Conservation (phyloP, 2,113 vertebrate genomes). For the Lipophrys pholis region DNA sequence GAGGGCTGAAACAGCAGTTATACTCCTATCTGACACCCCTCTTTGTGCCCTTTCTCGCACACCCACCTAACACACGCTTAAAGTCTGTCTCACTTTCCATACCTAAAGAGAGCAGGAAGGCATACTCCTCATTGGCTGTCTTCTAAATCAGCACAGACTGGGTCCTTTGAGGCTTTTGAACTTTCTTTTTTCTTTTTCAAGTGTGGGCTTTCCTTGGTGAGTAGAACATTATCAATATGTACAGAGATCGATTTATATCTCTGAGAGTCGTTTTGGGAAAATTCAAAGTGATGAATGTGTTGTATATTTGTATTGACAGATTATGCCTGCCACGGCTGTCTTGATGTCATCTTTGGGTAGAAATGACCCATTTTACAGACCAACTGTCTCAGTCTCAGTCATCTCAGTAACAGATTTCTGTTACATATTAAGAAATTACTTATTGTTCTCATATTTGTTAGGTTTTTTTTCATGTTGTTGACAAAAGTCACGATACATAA, state of each 20-base stretch:
- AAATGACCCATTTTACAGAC: no score
- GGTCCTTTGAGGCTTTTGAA: constrained; percentile 44
- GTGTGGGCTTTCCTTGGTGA: constrained; percentile 55
- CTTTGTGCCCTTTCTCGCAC: constrained; percentile 55
- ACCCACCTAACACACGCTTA: constrained; percentile 39
- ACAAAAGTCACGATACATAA: no score
- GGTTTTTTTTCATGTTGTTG: no score
- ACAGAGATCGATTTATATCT: neutral
- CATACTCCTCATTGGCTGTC: constrained; percentile 6
- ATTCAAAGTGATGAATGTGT: neutral
- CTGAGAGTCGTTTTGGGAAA: neutral
- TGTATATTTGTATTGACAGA: neutral
- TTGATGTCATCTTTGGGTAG: neutral
- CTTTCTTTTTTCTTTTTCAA: constrained; percentile 29
- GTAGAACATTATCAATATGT: constrained; percentile 39
- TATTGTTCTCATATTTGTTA: no score
- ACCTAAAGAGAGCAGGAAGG: constrained; percentile 16
- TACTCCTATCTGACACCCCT: constrained; percentile 63
- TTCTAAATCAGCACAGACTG: constrained; percentile 26
- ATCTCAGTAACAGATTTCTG: no score
- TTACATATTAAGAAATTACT: no score
- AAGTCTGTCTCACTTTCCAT: constrained; percentile 21
- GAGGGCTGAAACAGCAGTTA: constrained; percentile 78
- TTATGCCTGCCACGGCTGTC: neutral
- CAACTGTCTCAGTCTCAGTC: no score